These are phyloP conservation scores for Microctenopoma stevenorrisi DNA, from an alignment of 2,797 vertebrate species.

Conservation along the genomic window DNA sequence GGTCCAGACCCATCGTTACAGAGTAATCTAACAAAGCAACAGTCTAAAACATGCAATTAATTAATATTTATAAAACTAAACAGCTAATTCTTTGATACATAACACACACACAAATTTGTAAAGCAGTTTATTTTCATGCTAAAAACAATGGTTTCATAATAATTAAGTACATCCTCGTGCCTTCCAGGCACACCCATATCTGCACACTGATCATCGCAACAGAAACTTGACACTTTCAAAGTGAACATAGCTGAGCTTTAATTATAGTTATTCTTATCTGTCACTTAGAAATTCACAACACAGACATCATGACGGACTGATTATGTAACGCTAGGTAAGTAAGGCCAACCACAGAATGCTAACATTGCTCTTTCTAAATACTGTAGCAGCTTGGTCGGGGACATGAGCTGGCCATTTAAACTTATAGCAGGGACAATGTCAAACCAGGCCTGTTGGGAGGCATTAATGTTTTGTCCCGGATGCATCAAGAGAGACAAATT, in stretches of 20 bases:
- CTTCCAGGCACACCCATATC: background rate
- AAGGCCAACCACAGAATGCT: conserved; percentile 8
- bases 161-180: too few species aligned
- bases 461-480: background rate
- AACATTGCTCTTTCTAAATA: conserved; percentile 1
- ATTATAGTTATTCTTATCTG: background rate
- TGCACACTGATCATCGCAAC: background rate
- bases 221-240: background rate
- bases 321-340: background rate
- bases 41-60: conserved; percentile 6
- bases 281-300: background rate
- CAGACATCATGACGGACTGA: background rate
- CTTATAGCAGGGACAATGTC: background rate
- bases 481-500: background rate
- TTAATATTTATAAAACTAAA: background rate
- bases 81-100: background rate
- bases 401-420: background rate
- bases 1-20: conserved; percentile 56
- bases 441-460: background rate
- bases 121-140: too few species aligned
- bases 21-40: conserved; percentile 3
- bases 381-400: background rate
- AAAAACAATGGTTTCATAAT: too few species aligned
- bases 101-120: background rate
- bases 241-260: background rate